A percentile compares a stretch with the other conserved stretches of the same genome.
Conservation (phyloP, 2,113 vertebrate genomes). For the Microcebus lehilahytsara region DNA sequence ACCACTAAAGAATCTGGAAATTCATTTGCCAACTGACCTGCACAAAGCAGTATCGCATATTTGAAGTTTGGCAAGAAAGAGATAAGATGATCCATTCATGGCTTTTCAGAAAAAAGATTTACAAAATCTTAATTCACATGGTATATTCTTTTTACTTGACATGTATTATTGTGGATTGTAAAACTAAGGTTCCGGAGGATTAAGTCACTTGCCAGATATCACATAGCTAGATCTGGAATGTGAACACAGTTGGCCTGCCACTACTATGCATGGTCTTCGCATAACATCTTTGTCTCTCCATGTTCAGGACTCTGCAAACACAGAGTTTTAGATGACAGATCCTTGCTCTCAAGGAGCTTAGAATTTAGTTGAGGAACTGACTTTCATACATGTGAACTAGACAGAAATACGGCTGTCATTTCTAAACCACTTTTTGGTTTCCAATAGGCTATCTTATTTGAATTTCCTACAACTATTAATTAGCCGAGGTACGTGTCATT, state of each 20-base stretch:
- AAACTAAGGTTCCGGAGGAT: constrained; percentile 12
- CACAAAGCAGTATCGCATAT: neutral
- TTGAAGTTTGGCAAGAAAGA: neutral
- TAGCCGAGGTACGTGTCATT: neutral
- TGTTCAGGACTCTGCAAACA: neutral
- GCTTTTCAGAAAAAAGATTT: neutral
- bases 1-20: neutral
- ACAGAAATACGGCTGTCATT: neutral
- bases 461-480: neutral
- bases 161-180: neutral
- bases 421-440: neutral
- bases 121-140: neutral
- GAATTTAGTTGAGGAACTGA: neutral
- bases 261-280: neutral
- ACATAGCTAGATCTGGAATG: neutral
- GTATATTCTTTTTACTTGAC: neutral
- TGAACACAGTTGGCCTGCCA: neutral
- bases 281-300: neutral
- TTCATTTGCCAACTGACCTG: neutral
- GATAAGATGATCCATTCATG: neutral
- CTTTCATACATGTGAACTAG: neutral
- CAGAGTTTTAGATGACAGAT: neutral
- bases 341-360: neutral
- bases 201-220: neutral
- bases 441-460: neutral